A percentile compares a stretch with the other conserved stretches of the same genome.
These are phyloP conservation scores for Leguminivora glycinivorella DNA, from an alignment of 1,140 invertebrate species.

Conservation along the genomic window DNA sequence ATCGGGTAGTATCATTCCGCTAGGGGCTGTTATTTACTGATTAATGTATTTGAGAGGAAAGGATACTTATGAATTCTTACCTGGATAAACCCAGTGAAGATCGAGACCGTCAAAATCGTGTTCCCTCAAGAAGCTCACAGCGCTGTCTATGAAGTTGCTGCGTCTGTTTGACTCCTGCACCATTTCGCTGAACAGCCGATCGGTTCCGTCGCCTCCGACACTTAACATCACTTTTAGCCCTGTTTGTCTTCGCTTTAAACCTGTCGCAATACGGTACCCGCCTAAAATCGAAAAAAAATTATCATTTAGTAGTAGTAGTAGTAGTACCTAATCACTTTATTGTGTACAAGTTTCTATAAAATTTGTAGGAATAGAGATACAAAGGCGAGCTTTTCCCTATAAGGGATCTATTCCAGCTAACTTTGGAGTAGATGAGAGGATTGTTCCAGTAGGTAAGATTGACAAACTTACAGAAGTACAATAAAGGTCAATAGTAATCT, in stretches of 20 bases:
- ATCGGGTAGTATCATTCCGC: no score
- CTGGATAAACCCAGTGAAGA: slow-evolving; percentile 83
- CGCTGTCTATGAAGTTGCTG: slow-evolving; percentile 81
- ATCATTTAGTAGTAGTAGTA: no score
- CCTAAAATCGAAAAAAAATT: slow-evolving; percentile 51
- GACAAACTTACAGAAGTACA: no score
- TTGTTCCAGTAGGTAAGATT: no score
- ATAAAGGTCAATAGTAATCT: no score
- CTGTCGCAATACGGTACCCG: slow-evolving; percentile 78
- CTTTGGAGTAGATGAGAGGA: no score
- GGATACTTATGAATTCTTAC: slow-evolving; percentile 41
- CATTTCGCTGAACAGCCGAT: slow-evolving; percentile 77
- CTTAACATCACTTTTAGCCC: slow-evolving; percentile 79
- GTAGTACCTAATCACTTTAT: no score
- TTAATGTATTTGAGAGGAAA: not conserved
- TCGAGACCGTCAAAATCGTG: slow-evolving; percentile 82
- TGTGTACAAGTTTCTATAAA: no score
- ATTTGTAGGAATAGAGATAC: no score
- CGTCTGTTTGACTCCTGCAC: slow-evolving; percentile 70
- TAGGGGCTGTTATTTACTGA: no score
- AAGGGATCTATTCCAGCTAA: no score
- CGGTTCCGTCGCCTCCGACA: slow-evolving; percentile 78
- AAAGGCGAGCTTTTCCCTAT: no score
- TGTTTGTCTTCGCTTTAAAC: slow-evolving; percentile 72
- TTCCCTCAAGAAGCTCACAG: slow-evolving; percentile 78